Conservation (phyloP, 1,140 invertebrate genomes). For the Pogonomyrmex barbatus region DNA sequence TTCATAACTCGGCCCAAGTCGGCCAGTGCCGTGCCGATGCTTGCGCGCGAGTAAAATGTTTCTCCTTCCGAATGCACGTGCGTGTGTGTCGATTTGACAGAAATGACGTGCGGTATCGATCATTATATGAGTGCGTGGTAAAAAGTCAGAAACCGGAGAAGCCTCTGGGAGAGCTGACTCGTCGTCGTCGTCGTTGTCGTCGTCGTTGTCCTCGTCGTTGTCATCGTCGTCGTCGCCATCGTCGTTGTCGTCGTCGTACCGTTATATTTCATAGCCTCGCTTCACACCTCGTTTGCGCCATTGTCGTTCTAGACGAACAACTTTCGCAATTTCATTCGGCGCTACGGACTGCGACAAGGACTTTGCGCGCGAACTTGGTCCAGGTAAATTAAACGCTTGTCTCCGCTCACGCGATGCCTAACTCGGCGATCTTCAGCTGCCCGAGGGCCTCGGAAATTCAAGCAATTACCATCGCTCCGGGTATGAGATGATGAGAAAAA, state of each 20-base stretch:
- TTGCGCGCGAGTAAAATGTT: conserved; percentile 19
- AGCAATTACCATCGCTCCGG: conserved; percentile 47
- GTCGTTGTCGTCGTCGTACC: conserved; percentile 17
- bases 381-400: conserved; percentile 73
- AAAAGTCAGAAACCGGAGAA: conserved; percentile 3
- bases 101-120: conserved; percentile 32
- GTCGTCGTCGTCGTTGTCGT: conserved; percentile 12
- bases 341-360: conserved; percentile 43
- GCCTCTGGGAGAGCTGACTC: conserved; percentile 12
- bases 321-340: conserved; percentile 78
- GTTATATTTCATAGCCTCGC: conserved; percentile 57
- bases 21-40: conserved; percentile 39
- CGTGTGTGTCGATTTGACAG: conserved; percentile 4
- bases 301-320: conserved; percentile 76
- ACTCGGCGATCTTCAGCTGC: conserved; percentile 38
- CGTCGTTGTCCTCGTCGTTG: background rate
- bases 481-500: conserved; percentile 44
- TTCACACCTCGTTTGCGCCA: conserved; percentile 79
- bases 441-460: conserved; percentile 38
- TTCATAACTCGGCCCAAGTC: conserved; percentile 71
- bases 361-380: conserved; percentile 64
- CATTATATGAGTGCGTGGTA: conserved; percentile 30
- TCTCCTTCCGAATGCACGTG: conserved; percentile 27
- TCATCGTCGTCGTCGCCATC: background rate
- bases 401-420: conserved; percentile 44